These are phyloP conservation scores for Heliconius cydno DNA, from an alignment of 2,888 invertebrate species.

Conservation along the genomic window DNA sequence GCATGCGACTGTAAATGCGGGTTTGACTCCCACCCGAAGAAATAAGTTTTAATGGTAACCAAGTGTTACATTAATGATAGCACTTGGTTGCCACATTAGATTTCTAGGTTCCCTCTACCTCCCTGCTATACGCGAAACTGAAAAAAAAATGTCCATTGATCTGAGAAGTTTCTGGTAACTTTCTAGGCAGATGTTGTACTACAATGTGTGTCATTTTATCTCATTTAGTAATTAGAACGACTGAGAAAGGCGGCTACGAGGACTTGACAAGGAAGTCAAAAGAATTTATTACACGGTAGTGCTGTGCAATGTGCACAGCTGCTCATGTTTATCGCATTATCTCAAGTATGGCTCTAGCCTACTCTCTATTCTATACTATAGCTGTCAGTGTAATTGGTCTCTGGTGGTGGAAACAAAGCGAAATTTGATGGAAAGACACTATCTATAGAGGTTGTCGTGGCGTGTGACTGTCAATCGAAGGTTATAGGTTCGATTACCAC, in stretches of 20 bases:
- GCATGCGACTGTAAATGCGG: too few species aligned
- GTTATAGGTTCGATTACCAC: too few species aligned
- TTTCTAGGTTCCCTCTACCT: too few species aligned
- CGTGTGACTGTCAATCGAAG: too few species aligned
- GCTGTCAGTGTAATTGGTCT: neutral
- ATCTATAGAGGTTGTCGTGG: neutral
- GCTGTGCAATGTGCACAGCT: neutral
- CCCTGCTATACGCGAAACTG: too few species aligned
- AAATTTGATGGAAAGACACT: neutral
- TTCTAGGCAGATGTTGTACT: too few species aligned
- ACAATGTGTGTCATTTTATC: neutral
- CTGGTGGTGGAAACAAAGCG: neutral
- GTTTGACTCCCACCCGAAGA: too few species aligned
- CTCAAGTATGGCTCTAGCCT: neutral
- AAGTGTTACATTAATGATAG: too few species aligned
- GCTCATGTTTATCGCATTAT: neutral
- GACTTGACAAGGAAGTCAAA: slow-evolving; percentile 3
- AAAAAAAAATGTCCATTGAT: neutral
- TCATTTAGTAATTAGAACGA: slow-evolving; percentile 3
- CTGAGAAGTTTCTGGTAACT: neutral
- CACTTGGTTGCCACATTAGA: too few species aligned
- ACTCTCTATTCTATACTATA: neutral
- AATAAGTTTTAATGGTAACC: too few species aligned
- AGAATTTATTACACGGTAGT: neutral
- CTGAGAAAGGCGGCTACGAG: neutral